phyloP scores from a whole-genome alignment of 2,888 invertebrate genomes.

The Acrobasis suavella region DNA sequence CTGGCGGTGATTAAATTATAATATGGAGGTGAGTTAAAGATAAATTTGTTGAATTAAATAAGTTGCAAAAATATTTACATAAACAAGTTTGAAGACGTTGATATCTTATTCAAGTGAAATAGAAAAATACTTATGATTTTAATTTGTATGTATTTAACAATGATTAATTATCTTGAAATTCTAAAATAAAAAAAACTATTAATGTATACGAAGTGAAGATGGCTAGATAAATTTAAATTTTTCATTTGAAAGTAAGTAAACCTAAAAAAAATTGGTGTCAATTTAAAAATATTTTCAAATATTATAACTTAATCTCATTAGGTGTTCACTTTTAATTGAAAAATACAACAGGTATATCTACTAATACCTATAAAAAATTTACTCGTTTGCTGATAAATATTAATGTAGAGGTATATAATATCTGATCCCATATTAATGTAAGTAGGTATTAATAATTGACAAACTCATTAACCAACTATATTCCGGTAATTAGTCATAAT shows the following conservation, averaged over 20 bases:
- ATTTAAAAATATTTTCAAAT: no score
- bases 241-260: no score
- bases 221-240: background rate
- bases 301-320: no score
- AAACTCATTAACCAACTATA: slow-evolving; percentile 23
- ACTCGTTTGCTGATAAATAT: background rate
- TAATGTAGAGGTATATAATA: background rate
- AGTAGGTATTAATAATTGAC: background rate
- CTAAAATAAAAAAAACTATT: background rate
- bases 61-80: background rate
- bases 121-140: background rate
- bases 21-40: slow-evolving; percentile 20
- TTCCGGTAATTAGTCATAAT: slow-evolving; percentile 33
- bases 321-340: no score
- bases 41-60: slow-evolving; percentile 4
- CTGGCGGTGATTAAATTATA: slow-evolving; percentile 10
- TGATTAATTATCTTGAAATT: background rate
- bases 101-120: slow-evolving; percentile 26
- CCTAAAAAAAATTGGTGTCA: no score
- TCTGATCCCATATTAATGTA: background rate
- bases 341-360: background rate
- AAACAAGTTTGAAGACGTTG: slow-evolving; percentile 1
- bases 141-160: background rate
- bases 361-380: no score
- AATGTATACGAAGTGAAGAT: background rate